phyloP scores from a whole-genome alignment of 2,888 invertebrate genomes.

The Lycia hirtaria region DNA sequence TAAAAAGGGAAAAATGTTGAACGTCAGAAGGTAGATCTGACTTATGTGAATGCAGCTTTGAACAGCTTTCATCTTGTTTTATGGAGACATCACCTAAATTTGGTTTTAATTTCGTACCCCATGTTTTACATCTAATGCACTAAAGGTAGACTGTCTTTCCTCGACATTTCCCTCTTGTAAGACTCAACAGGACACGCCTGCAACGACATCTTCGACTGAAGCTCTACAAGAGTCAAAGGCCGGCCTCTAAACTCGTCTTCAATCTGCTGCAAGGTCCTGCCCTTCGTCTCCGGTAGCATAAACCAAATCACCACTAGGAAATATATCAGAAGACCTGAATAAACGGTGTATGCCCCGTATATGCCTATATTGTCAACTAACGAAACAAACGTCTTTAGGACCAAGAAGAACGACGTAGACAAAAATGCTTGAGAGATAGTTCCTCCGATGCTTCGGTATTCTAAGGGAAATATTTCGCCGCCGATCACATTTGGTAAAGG shows the following conservation, averaged over 20 bases:
- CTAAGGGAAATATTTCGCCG: conserved; percentile 88
- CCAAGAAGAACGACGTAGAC: conserved; percentile 85
- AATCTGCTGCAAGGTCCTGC: conserved; percentile 87
- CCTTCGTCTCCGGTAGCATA: conserved; percentile 87
- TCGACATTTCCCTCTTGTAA: conserved; percentile 60
- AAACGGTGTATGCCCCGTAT: conserved; percentile 84
- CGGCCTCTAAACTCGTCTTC: conserved; percentile 82
- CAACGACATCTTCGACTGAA: conserved; percentile 57
- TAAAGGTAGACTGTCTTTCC: conserved; percentile 54
- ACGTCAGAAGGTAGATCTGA: no score
- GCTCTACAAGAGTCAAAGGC: conserved; percentile 54
- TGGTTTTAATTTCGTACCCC: no score
- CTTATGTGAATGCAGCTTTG: no score
- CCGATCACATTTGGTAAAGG: conserved; percentile 89
- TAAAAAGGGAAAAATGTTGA: no score
- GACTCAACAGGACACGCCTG: conserved; percentile 54
- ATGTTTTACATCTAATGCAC: conserved; percentile 43
- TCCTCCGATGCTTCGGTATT: conserved; percentile 86
- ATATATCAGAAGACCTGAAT: conserved; percentile 79
- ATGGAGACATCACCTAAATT: no score
- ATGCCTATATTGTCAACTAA: conserved; percentile 80
- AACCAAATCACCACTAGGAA: conserved; percentile 82
- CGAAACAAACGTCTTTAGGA: conserved; percentile 86
- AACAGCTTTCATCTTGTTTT: no score
- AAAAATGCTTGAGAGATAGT: conserved; percentile 85